A percentile compares a stretch with the other conserved stretches of the same genome.
These are phyloP conservation scores for Nebria brevicollis DNA, from an alignment of 2,888 invertebrate genomes.

Conservation along the genomic window DNA sequence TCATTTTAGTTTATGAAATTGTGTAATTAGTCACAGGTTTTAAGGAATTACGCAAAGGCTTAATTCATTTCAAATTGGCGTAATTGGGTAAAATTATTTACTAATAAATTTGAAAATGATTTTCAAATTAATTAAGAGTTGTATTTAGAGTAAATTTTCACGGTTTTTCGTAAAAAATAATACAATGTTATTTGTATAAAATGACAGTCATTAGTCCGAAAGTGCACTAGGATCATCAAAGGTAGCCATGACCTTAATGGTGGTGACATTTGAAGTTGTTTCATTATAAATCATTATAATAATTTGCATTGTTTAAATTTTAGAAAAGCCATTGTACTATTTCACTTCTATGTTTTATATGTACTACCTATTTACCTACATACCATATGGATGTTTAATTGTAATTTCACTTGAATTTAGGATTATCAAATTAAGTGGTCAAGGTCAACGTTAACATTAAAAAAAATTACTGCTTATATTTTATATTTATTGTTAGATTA, in stretches of 20 bases:
- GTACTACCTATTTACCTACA: background rate
- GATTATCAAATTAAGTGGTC: no score
- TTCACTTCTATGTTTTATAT: background rate
- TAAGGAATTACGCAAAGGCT: background rate
- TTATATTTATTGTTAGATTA: no score
- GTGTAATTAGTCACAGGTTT: background rate
- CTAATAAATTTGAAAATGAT: no score
- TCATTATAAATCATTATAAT: constrained; percentile 41
- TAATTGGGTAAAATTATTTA: no score
- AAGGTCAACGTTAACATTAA: no score
- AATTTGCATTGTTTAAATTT: constrained; percentile 36
- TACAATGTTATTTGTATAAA: background rate
- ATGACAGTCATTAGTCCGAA: constrained; percentile 22
- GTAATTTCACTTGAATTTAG: no score
- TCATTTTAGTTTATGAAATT: background rate
- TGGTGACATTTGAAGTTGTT: constrained; percentile 34
- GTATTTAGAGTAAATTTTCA: no score
- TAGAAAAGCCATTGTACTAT: constrained; percentile 21
- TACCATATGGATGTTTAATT: background rate
- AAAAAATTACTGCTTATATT: no score
- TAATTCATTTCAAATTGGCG: no score
- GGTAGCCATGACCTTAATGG: constrained; percentile 38
- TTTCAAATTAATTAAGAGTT: no score
- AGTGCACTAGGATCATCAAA: constrained; percentile 26
- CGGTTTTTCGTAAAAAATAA: background rate